A percentile compares a stretch with the other conserved stretches of the same genome.
These are phyloP conservation scores for Andrena bicolor DNA, from an alignment of 2,888 invertebrate genomes.

Conservation along the genomic window DNA sequence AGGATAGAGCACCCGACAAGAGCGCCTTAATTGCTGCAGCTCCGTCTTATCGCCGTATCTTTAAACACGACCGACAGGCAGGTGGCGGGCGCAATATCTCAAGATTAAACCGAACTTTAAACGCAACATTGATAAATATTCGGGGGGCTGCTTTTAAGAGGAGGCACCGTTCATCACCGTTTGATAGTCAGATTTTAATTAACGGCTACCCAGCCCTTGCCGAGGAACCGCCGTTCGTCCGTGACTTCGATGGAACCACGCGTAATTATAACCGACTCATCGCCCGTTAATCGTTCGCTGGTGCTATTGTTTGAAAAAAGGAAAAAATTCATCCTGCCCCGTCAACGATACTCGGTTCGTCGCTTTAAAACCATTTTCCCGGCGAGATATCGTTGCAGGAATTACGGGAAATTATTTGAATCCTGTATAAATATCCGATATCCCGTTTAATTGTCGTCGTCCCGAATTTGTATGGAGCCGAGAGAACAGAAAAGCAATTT, in stretches of 20 bases:
- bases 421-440: slow-evolving; percentile 41
- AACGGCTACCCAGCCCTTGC: slow-evolving; percentile 9
- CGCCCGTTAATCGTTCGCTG: background rate
- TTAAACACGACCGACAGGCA: slow-evolving; percentile 35
- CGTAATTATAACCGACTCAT: background rate
- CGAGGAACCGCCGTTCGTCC: background rate
- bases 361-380: slow-evolving; percentile 8
- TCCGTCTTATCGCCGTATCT: slow-evolving; percentile 39
- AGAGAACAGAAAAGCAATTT: slow-evolving; percentile 45
- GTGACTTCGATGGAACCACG: background rate
- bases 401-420: slow-evolving; percentile 46
- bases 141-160: background rate
- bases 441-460: slow-evolving; percentile 31
- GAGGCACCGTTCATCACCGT: background rate
- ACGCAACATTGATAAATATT: slow-evolving; percentile 19
- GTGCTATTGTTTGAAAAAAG: background rate
- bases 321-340: background rate
- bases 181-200: slow-evolving; percentile 34
- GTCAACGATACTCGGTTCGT: background rate
- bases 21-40: slow-evolving; percentile 41
- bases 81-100: slow-evolving; percentile 37
- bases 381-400: slow-evolving; percentile 1
- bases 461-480: slow-evolving; percentile 15
- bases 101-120: slow-evolving; percentile 44
- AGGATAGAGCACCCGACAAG: slow-evolving; percentile 25